Base-by-base conservation (phyloP, 2,888 invertebrate genomes). In the Maniola hyperantus region DNA sequence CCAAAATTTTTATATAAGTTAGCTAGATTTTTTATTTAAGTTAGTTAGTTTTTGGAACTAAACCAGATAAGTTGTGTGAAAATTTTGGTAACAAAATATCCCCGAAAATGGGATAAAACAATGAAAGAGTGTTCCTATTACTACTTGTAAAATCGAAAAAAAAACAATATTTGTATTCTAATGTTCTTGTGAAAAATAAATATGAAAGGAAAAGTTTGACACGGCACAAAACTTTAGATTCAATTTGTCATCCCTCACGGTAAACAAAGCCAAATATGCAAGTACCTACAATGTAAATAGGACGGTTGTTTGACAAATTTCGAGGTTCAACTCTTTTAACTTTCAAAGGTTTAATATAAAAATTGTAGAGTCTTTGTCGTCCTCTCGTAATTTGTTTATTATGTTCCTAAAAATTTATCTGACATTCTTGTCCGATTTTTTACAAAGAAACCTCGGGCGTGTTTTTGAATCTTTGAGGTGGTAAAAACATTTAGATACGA, bases 211-310 rank as follows among this genome's bases (percentile, higher is more conserved):
- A 54, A 65, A 60, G 20, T 48, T 50, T 48, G 42, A 46, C 60
- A 11, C 61, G 33, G 58, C 50, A 26, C 58, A 61, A 42, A 68
- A 62, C 57, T 68, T 66, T 62, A 62, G 62, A 68, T 66, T 66
- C 53, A 68, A 68, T 68, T 68, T 66, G 33, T 44, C 46, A 51
- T 65, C 50, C 57, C 62, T 58, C 51, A 57, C 58, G 39, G 58
- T 62, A 62, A 68, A 68, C 68, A 68, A 68, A 62, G 68, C 62
- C 42, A 67, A 67, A 68, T 66, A 57, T 66, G n/a, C n/a, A n/a
- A n/a, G n/a, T n/a, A 26, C 26, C 26, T 26, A 68, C 66, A 68
- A 68, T 66, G 62, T 62, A 68, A 68, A 66, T 58, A 62, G 62
- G 62, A 44, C 44, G 53, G 50, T 57, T 61, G 62, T 61, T 68